Percentiles rank a stretch among this genome's conserved stretches.
Evolutionary conservation across 2,113 vertebrate species (phyloP).

Genomic region (Mobula hypostoma): DNA sequence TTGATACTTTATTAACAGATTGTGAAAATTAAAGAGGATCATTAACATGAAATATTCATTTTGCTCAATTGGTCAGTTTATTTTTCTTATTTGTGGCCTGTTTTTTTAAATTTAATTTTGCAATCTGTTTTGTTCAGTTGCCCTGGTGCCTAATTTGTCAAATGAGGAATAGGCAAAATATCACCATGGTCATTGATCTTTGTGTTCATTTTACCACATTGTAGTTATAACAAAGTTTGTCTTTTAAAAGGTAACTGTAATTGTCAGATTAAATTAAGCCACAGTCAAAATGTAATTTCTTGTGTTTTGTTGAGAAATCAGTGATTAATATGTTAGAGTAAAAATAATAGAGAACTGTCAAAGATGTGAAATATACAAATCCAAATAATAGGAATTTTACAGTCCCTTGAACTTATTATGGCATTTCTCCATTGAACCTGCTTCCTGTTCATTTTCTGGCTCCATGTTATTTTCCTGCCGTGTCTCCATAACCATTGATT

Average conservation of each 20-base stretch:
- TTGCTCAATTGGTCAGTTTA: not conserved
- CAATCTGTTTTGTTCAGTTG: too few relatives aligned
- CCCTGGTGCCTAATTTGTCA: not conserved
- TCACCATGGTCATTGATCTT: not conserved
- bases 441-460: not conserved
- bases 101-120: not conserved
- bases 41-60: not conserved
- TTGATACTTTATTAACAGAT: not conserved
- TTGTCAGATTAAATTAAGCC: not conserved
- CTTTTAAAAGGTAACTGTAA: not conserved
- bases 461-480: not conserved
- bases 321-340: not conserved
- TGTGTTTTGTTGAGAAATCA: not conserved
- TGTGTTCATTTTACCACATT: not conserved
- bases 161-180: not conserved
- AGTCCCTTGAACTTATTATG: too few relatives aligned
- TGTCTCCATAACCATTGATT: not conserved
- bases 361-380: not conserved
- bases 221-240: not conserved
- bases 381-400: not conserved
- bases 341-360: not conserved
- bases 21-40: not conserved
- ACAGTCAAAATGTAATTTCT: not conserved
- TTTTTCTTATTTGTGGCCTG: not conserved
- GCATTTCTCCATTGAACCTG: not conserved